phyloP scores from a whole-genome alignment of 2,113 vertebrate species.

The Penelope pileata region DNA sequence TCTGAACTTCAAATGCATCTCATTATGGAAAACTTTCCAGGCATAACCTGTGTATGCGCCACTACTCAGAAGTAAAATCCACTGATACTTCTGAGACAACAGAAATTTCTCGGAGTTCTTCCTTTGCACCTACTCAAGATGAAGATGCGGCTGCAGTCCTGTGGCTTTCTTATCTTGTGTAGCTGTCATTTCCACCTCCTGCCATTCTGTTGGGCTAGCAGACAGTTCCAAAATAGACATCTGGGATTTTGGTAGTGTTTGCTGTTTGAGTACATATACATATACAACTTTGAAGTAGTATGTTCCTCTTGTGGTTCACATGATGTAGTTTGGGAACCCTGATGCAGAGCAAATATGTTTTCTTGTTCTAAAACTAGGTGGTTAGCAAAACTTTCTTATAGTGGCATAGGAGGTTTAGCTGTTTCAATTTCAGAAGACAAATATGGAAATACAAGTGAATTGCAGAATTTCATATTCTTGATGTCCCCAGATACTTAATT shows the following conservation, averaged over 20 bases:
- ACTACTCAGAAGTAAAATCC: neutral
- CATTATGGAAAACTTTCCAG: neutral
- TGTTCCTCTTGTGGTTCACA: neutral
- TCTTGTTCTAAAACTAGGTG: neutral
- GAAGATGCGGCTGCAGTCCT: slow-evolving; percentile 21
- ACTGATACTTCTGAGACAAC: neutral
- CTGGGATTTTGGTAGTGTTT: neutral
- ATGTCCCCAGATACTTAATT: neutral
- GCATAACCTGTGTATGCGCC: neutral
- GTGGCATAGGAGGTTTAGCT: neutral
- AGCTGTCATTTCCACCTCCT: neutral
- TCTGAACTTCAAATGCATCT: neutral
- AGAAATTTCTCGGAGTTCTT: neutral
- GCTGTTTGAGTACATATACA: neutral
- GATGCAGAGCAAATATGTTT: neutral
- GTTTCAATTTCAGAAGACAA: neutral
- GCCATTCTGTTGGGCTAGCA: neutral
- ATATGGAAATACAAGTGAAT: neutral
- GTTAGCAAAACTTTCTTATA: neutral
- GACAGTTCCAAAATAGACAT: neutral
- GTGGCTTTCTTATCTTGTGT: neutral
- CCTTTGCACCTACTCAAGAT: neutral
- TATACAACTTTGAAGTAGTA: neutral
- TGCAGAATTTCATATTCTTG: neutral
- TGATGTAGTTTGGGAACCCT: neutral